Conservation (phyloP, 2,113 vertebrate genomes). For the Leptosomus discolor region DNA sequence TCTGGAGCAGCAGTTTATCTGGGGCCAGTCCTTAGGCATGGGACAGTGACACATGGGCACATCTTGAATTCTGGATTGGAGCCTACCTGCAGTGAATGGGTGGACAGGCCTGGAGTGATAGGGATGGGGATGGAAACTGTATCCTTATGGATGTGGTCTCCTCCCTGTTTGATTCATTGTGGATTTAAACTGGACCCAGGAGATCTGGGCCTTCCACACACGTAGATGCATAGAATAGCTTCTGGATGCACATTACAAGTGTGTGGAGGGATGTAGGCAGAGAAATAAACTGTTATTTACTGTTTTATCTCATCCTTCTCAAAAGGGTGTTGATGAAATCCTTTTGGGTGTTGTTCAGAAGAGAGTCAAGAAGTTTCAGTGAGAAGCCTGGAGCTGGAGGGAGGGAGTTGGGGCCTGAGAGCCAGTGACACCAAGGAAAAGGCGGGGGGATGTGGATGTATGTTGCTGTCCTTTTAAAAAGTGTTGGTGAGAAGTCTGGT, state of each 20-base stretch:
- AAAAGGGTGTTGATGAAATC: neutral
- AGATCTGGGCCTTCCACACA: neutral
- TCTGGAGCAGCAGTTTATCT: neutral
- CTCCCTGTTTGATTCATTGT: neutral
- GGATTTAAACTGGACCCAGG: neutral
- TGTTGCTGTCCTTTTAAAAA: neutral
- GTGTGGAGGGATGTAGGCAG: neutral
- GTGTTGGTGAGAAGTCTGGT: neutral
- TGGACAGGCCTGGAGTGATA: neutral
- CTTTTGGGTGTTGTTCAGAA: neutral
- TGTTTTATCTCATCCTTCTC: neutral
- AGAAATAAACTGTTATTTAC: neutral
- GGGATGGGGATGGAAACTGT: neutral
- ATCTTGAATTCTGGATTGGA: neutral
- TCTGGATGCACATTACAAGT: accelerated
- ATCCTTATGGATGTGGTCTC: neutral
- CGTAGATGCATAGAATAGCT: neutral
- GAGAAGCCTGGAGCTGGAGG: neutral
- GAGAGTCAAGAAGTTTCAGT: neutral
- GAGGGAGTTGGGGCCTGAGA: neutral
- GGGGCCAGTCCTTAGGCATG: neutral
- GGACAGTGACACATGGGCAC: neutral
- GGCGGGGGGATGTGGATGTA: neutral
- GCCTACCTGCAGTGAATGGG: neutral
- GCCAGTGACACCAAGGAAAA: neutral